A percentile compares a stretch with the other conserved stretches of the same genome.
These are phyloP conservation scores for Chrysochloris asiatica DNA, from an alignment of 2,113 vertebrate genomes.

Conservation along the genomic window DNA sequence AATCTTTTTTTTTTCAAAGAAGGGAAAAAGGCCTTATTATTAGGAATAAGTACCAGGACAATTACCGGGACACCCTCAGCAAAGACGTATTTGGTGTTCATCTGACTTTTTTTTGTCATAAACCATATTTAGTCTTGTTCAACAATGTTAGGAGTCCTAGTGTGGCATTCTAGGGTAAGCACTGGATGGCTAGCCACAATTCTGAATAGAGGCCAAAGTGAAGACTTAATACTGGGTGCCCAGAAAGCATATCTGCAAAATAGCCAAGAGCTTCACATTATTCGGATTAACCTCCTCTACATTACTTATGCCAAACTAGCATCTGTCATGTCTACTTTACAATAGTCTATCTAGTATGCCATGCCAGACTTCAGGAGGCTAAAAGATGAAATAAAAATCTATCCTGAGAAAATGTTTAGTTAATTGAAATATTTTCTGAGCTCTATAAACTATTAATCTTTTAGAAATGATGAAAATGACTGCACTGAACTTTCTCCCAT, in stretches of 20 bases:
- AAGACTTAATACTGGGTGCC: neutral
- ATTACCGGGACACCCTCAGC: too few species aligned
- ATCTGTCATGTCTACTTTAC: neutral
- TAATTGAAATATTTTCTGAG: conserved; percentile 37
- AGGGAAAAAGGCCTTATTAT: too few species aligned
- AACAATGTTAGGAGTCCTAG: too few species aligned
- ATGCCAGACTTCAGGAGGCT: neutral
- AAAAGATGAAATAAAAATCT: neutral
- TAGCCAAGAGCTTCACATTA: neutral
- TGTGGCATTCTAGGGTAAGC: too few species aligned
- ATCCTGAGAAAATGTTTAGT: neutral
- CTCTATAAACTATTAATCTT: neutral
- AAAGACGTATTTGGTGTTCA: too few species aligned
- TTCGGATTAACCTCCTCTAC: neutral
- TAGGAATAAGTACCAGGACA: too few species aligned
- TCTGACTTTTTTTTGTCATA: too few species aligned
- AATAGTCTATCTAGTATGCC: neutral
- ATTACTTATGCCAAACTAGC: neutral
- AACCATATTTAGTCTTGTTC: too few species aligned
- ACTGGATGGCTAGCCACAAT: too few species aligned
- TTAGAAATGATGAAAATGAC: neutral
- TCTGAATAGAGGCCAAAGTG: neutral
- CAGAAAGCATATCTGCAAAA: neutral
- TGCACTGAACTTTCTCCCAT: neutral
- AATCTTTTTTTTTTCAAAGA: too few species aligned